Conservation (phyloP, 2,888 invertebrate species). For the Nysson spinosus region DNA sequence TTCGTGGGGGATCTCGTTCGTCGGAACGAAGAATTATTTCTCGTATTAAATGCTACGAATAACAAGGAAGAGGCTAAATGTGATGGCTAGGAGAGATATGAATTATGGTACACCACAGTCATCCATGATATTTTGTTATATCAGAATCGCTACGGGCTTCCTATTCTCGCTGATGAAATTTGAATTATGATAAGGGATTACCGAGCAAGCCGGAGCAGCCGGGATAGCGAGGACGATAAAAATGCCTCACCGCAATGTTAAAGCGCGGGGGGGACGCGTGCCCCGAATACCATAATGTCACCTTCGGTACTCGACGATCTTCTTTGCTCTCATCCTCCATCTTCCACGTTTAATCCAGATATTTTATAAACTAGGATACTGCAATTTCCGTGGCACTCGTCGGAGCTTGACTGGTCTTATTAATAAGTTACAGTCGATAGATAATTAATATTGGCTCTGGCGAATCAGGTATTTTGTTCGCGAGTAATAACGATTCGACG, state of each 20-base stretch:
- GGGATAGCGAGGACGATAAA: slow-evolving; percentile 43
- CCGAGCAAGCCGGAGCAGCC: slow-evolving; percentile 18
- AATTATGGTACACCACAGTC: too few relatives aligned
- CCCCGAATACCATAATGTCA: slow-evolving; percentile 46
- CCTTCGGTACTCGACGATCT: slow-evolving; percentile 16
- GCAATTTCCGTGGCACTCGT: slow-evolving; percentile 32
- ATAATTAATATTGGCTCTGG: neutral
- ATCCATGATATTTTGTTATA: slow-evolving; percentile 5
- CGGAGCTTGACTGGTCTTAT: neutral
- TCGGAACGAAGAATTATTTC: neutral
- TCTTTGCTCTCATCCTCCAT: slow-evolving; percentile 24
- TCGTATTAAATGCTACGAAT: too few relatives aligned
- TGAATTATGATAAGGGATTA: slow-evolving; percentile 53
- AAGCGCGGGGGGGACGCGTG: slow-evolving; percentile 42
- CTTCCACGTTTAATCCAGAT: slow-evolving; percentile 45
- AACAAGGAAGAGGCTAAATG: too few relatives aligned
- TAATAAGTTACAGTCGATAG: neutral
- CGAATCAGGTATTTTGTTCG: too few relatives aligned
- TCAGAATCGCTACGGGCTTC: slow-evolving; percentile 5
- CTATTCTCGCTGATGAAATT: slow-evolving; percentile 41
- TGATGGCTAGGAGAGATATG: too few relatives aligned
- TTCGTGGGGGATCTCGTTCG: slow-evolving; percentile 3
- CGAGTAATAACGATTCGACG: too few relatives aligned
- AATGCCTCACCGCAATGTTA: slow-evolving; percentile 41
- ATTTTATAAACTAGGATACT: slow-evolving; percentile 45